Evolutionary conservation across 2,797 vertebrate genomes (phyloP), one percentile per base, ranked within the genome.

Genomic region (Chrysocyon brachyurus): DNA sequence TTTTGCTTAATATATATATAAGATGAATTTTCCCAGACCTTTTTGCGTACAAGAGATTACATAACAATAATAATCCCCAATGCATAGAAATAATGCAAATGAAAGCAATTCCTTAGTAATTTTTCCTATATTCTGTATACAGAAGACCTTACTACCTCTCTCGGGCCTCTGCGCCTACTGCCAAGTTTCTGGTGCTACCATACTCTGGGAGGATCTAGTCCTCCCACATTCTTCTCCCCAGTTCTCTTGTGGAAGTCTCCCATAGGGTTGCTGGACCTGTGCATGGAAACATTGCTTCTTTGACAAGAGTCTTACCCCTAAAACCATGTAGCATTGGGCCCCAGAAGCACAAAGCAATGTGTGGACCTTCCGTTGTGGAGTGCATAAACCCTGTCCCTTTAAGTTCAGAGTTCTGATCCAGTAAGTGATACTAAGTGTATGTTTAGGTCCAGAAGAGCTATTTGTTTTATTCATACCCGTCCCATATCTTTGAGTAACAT

Each of bases 221-320:
- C 26, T 64, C 46, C 26, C 0, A 24, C 2, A 10, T 33, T 81
- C 49, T 73, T 64, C 22, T 19, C 63, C 12, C 46, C 31, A 8
- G 7, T 26, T 63, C 21, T 72, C n/a, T 24, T 16, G 14, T 36
- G 22, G 33, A 84, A 31, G 12, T n/a, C 46, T 28, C 15, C 16
- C 15, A 10, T 26, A 15, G 2, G 3, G 4, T n/a, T 40, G 3
- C 22, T 49, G 17, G 15, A 2, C 4, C 31, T 5, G 22, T 36
- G 17, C 31, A 19, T 54, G 49, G 26, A 59, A 52, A 54, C 26
- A 22, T 28, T 46, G 3, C 36, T 68, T 63, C 54, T 11, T 56
- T 46, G 22, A 2, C 12, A 26, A 33, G 15, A 12, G 5, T 2
- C 16, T 61, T 40, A 9, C n/a, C 12, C 83, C 68, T 36, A 0